phyloP scores from a whole-genome alignment of 2,113 vertebrate genomes.

The Todiramphus chloris region DNA sequence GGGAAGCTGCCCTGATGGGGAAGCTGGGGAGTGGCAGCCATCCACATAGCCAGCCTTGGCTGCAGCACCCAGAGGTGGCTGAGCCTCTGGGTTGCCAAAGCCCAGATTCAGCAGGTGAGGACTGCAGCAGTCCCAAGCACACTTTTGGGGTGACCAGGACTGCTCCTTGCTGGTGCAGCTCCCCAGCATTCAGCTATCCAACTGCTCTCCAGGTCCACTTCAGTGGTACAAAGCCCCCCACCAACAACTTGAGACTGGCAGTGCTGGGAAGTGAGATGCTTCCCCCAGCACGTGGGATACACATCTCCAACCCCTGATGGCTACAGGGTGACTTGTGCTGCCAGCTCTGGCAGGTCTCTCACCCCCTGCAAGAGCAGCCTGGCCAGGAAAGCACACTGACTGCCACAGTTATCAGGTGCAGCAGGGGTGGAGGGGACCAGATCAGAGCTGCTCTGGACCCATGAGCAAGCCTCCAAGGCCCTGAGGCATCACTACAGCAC shows the following conservation, averaged over 20 bases:
- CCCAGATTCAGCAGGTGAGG: accelerated
- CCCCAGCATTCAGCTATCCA: neutral
- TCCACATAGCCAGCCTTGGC: neutral
- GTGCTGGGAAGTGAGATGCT: neutral
- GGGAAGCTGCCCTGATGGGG: neutral
- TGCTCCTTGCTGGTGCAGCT: neutral
- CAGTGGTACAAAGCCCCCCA: neutral
- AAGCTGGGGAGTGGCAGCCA: neutral
- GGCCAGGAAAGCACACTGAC: neutral
- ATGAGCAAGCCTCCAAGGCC: neutral
- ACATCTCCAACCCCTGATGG: accelerated
- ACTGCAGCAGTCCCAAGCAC: accelerated
- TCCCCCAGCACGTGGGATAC: neutral
- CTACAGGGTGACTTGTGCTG: neutral
- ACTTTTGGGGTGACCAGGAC: neutral
- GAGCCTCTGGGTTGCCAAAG: neutral
- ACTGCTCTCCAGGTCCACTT: neutral
- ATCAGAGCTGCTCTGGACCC: neutral
- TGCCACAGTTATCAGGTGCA: neutral
- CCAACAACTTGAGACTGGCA: neutral
- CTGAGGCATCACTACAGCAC: neutral
- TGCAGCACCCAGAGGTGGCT: neutral
- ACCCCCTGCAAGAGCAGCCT: neutral
- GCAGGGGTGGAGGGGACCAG: neutral
- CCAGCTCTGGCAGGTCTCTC: neutral